Evolutionary conservation across 2,888 invertebrate genomes (phyloP).

Genomic region (Drymonia ruficornis): DNA sequence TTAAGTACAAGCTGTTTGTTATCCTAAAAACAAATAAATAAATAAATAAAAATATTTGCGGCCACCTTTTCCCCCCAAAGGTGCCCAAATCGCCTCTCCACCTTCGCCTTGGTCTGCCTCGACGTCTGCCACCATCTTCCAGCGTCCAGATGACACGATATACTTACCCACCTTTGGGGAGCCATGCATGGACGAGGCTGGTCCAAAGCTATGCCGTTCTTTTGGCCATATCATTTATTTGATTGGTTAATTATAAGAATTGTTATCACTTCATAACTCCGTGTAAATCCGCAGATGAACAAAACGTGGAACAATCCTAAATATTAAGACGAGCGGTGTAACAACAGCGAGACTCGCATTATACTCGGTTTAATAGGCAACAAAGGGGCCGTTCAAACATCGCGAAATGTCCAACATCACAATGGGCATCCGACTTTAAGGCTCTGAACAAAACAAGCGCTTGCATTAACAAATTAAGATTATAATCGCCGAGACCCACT

Average conservation of each 20-base stretch:
- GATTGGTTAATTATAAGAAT: background rate
- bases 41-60: no score
- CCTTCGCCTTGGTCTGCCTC: no score
- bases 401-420: constrained; percentile 18
- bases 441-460: constrained; percentile 25
- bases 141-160: no score
- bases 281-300: background rate
- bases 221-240: no score
- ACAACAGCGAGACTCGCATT: constrained; percentile 16
- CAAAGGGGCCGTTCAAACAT: constrained; percentile 23
- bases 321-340: background rate
- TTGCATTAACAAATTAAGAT: constrained; percentile 39
- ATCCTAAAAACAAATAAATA: no score
- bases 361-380: constrained; percentile 16
- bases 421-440: constrained; percentile 23
- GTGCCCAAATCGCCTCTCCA: no score
- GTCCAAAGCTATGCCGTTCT: no score
- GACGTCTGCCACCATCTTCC: no score
- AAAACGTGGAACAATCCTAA: background rate
- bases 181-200: no score
- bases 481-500: constrained; percentile 25
- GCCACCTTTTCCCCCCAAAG: no score
- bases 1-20: no score
- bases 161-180: no score
- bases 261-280: background rate